phyloP scores from a whole-genome alignment of 2,888 invertebrate genomes.

The Drosophila pseudotalamancana region DNA sequence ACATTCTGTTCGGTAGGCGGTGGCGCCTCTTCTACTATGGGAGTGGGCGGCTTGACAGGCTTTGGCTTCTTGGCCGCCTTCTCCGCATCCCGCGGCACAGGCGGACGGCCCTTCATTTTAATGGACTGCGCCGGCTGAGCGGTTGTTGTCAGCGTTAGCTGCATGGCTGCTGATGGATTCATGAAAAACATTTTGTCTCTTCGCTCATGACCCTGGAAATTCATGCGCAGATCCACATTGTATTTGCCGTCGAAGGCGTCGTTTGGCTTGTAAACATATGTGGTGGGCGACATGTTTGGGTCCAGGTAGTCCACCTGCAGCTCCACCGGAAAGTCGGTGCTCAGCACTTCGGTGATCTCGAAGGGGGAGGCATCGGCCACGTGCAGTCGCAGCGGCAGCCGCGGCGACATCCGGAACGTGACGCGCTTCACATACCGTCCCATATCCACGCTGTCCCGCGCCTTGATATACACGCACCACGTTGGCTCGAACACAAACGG shows the following conservation, averaged over 20 bases:
- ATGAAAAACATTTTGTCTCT: conserved; percentile 60
- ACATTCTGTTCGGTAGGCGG: neutral
- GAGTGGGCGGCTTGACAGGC: neutral
- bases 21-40: neutral
- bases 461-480: conserved; percentile 58
- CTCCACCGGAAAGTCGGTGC: conserved; percentile 44
- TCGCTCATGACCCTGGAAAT: conserved; percentile 53
- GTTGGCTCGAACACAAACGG: conserved; percentile 58
- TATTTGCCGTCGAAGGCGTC: conserved; percentile 44
- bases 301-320: conserved; percentile 50
- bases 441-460: conserved; percentile 40
- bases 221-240: conserved; percentile 51
- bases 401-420: conserved; percentile 56
- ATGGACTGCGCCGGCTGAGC: neutral
- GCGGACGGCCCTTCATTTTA: neutral
- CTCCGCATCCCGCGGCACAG: neutral
- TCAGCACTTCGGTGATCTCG: conserved; percentile 57
- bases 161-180: conserved; percentile 46
- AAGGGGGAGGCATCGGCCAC: conserved; percentile 48
- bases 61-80: neutral
- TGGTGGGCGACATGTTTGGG: conserved; percentile 54
- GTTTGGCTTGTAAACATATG: conserved; percentile 53
- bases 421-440: conserved; percentile 53
- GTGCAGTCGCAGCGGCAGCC: conserved; percentile 54
- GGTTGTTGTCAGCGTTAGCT: conserved; percentile 24